phyloP scores from a whole-genome alignment of 2,888 invertebrate genomes.

The Amblyteles armatorius region DNA sequence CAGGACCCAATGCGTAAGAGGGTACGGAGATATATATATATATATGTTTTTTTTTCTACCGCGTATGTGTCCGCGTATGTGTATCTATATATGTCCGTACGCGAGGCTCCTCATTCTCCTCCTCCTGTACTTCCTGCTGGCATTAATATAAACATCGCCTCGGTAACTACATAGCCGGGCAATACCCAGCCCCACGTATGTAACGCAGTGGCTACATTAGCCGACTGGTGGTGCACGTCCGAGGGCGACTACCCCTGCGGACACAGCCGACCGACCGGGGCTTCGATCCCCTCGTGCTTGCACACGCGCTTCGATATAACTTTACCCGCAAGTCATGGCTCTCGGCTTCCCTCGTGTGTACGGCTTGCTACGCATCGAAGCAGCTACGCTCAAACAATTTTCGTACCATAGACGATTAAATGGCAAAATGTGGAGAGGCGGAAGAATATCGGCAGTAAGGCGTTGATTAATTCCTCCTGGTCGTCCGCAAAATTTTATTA shows the following conservation, averaged over 20 bases:
- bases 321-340: conserved; percentile 42
- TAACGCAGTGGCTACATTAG: conserved; percentile 69
- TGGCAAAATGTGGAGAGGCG: conserved; percentile 7
- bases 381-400: conserved; percentile 62
- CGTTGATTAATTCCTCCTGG: not conserved
- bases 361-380: conserved; percentile 19
- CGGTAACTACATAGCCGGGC: conserved; percentile 66
- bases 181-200: conserved; percentile 46
- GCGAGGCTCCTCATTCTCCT: conserved; percentile 56
- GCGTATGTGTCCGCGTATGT: not conserved
- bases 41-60: not conserved
- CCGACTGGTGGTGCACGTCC: conserved; percentile 61
- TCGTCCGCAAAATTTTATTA: not conserved
- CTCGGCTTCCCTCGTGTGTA: conserved; percentile 26
- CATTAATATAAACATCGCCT: conserved; percentile 74
- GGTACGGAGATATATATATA: conserved; percentile 23
- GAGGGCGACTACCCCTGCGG: conserved; percentile 59
- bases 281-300: conserved; percentile 59
- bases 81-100: conserved; percentile 26
- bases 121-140: conserved; percentile 63
- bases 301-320: conserved; percentile 55
- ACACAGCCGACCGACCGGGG: conserved; percentile 45
- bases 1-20: conserved; percentile 36
- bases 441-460: not conserved
- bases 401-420: conserved; percentile 59